Conservation (phyloP, 2,113 vertebrate genomes). For the Tragelaphus scriptus region DNA sequence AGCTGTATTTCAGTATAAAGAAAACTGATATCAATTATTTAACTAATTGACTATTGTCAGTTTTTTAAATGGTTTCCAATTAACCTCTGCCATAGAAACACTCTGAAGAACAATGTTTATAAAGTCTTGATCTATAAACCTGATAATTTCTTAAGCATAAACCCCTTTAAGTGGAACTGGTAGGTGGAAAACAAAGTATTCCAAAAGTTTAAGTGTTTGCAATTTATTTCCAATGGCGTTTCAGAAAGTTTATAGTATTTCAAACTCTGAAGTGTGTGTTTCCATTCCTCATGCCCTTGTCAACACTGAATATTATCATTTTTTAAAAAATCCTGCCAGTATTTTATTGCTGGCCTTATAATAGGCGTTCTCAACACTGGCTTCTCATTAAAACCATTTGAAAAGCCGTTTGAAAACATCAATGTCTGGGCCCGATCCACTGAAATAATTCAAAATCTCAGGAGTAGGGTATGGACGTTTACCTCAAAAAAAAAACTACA, state of each 20-base stretch:
- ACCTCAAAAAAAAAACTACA: neutral
- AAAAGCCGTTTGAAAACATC: neutral
- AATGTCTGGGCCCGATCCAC: neutral
- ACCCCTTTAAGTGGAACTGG: neutral
- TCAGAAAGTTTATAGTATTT: neutral
- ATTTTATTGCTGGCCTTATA: neutral
- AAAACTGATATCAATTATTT: neutral
- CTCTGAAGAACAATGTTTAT: neutral
- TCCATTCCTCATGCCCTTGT: neutral
- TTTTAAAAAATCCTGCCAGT: neutral
- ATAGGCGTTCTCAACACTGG: neutral
- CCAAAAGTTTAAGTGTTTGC: neutral
- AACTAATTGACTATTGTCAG: neutral
- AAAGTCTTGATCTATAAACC: neutral
- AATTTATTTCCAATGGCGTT: neutral
- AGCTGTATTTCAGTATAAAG: neutral
- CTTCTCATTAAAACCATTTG: neutral
- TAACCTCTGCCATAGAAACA: neutral
- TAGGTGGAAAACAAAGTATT: neutral
- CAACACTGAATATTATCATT: neutral
- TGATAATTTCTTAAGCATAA: neutral
- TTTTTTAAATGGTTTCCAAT: neutral
- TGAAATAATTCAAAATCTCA: neutral
- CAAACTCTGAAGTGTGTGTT: neutral
- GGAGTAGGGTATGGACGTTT: rapidly evolving